phyloP scores from a whole-genome alignment of 1,140 invertebrate genomes.

The Drosophila punjabiensis region DNA sequence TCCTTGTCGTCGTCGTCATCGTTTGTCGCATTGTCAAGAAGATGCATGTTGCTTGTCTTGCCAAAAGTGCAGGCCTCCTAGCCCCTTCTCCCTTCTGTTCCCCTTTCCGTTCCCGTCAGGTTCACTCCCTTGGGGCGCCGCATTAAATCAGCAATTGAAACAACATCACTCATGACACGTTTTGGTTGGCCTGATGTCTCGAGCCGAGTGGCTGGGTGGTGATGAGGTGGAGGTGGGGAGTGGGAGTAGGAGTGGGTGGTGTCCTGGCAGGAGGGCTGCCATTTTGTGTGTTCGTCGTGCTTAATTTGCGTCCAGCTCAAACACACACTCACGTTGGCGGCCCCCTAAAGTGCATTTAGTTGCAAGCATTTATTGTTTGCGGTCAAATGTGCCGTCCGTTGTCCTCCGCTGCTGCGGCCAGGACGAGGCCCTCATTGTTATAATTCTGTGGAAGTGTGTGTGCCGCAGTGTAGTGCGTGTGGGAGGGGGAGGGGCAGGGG shows the following conservation, averaged over 20 bases:
- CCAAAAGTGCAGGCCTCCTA: conserved; percentile 54
- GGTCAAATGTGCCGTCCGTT: conserved; percentile 71
- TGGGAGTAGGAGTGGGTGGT: not conserved
- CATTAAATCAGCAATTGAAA: conserved; percentile 84
- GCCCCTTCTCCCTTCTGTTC: not conserved
- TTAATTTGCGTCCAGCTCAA: conserved; percentile 73
- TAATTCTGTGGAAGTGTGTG: conserved; percentile 37
- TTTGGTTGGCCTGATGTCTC: conserved; percentile 59
- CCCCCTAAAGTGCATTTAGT: conserved; percentile 81
- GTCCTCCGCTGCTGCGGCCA: conserved; percentile 60
- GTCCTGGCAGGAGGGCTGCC: conserved; percentile 35
- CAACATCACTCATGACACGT: conserved; percentile 84
- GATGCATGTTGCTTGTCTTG: conserved; percentile 82
- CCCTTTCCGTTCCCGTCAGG: conserved; percentile 23
- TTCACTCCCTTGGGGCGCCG: conserved; percentile 56
- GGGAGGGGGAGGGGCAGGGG: conserved; percentile 25
- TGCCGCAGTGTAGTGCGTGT: not conserved
- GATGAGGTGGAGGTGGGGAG: not conserved
- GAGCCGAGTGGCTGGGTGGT: conserved; percentile 22
- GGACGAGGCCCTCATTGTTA: conserved; percentile 59
- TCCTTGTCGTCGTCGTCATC: conserved; percentile 79
- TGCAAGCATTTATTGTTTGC: conserved; percentile 83
- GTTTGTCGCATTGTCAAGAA: conserved; percentile 83
- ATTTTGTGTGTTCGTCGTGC: conserved; percentile 77
- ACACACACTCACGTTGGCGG: conserved; percentile 25